Evolutionary conservation across 2,113 vertebrate species (phyloP), one percentile per base, ranked within the genome.

Genomic region (Scortum barcoo): DNA sequence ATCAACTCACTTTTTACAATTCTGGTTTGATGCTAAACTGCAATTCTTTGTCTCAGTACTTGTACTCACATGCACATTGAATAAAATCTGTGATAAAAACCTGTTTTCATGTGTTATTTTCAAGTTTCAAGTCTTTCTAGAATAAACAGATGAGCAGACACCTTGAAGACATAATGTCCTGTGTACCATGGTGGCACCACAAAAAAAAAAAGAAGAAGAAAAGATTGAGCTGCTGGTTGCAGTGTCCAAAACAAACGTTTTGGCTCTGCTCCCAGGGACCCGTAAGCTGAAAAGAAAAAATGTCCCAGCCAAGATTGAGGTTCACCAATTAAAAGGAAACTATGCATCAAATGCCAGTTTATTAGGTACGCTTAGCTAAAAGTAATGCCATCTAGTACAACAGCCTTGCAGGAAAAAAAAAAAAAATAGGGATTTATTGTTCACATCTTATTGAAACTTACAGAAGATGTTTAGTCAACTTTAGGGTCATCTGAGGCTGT

Each of bases 131-230:
- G 22, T 19, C 26, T n/a, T 5, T 72, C 3, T 1, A 72, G 5
- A 69, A 30, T 19, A 60, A 72, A 58, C 58, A 46, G n/a, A 51
- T 14, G 22, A 14, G 28, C 3, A 40, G 53, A 56, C 60, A 60
- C 10, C 22, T 19, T 3, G 24, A 26, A 44, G 56, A 63, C 71
- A 38, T 6, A 44, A 16, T 19, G 58, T 44, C 50, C n/a, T 13
- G 17, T 56, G 46, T 11, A 54, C 14, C 33, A 38, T 38, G 22
- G 17, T 44, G 74, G 69, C 28, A 38, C 3, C 42, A 30, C 57
- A 61, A 61, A 72, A 82, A 58, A 53, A 65, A 36, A 50, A 61
- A 61, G 66, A 82, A 58, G 42, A 65, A 36, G 3, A 86, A 61
- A 77, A 30, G 67, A 36, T 3, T 0, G 36, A 54, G 48, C 51